Evolutionary conservation across 2,113 vertebrate genomes (phyloP), one percentile per base, ranked within the genome.

Genomic region (Isichthys henryi): DNA sequence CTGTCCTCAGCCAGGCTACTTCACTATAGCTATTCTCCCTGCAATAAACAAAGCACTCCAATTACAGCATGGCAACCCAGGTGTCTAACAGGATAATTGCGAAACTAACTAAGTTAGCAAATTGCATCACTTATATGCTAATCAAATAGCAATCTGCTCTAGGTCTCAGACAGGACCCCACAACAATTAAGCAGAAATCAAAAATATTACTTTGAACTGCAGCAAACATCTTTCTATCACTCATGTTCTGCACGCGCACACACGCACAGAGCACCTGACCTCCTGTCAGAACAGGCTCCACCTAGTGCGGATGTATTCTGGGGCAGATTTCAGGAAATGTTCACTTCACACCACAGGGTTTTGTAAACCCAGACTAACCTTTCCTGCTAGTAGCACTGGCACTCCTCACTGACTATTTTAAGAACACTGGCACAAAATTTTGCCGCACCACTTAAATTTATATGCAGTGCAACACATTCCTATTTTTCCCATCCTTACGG

Each of bases 61-160:
- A 53, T 89, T 80, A 53, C 3, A 8, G 17, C 87, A 92, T 6
- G 90, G 91, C 92, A 92, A 90, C 89, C 87, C 92, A 88, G 91
- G 88, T 93, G 92, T 94, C 93, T 94, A 93, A 92, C 27, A 83
- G 83, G 88, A 89, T 92, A 91, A 95, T 93, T 91, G 93, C 88
- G 91, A 91, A 93, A 94, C 93, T 46, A 93, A 93, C 92, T 92
- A 56, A 89, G 93, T 93, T 92, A 93, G 93, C 93, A 92, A 90
- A 1, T 88, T 85, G 91, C 90, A 83, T 48, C 49, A 21, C 53
- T 90, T 21, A 23, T 17, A 43, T n/a, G 56, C 52, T 66, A 58
- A 58, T 45, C 39, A 39, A 56, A 56, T 13, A 43, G 86, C 31
- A 45, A 62, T 35, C 35, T 45, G 21, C 48, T 89, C 45, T 27